These are phyloP conservation scores for Mesaphorura yosii DNA, from an alignment of 1,140 invertebrate genomes.

Conservation along the genomic window DNA sequence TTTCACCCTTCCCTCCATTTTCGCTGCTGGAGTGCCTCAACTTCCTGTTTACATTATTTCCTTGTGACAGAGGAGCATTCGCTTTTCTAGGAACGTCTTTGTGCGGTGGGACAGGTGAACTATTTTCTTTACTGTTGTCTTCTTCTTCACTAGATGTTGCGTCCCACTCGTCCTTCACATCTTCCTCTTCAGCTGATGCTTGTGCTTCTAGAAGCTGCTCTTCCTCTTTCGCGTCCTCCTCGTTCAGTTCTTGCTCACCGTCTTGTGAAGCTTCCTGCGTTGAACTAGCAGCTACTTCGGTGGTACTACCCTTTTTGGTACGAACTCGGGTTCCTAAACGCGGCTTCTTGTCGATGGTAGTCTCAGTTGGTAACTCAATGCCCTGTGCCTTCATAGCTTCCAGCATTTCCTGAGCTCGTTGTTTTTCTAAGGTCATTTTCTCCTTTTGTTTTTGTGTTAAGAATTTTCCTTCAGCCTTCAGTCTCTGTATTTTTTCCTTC, in stretches of 20 bases:
- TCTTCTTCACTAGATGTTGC: constrained; percentile 35
- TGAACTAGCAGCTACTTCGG: constrained; percentile 39
- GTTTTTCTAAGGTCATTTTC: no score
- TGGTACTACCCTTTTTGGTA: constrained; percentile 45
- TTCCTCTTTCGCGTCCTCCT: constrained; percentile 43
- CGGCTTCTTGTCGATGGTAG: constrained; percentile 54
- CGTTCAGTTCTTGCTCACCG: background rate
- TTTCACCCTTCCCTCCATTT: background rate
- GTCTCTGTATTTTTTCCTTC: constrained; percentile 80
- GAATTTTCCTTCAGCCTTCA: constrained; percentile 90
- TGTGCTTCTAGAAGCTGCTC: constrained; percentile 45
- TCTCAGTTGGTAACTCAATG: constrained; percentile 50
- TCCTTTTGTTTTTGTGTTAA: constrained; percentile 85
- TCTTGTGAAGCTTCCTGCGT: constrained; percentile 37
- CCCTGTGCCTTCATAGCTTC: constrained; percentile 78
- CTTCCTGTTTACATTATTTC: constrained; percentile 16
- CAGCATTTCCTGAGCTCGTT: constrained; percentile 72
- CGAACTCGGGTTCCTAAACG: constrained; percentile 60
- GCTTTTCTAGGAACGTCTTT: no score
- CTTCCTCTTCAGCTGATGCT: constrained; percentile 37
- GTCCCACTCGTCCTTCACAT: constrained; percentile 36
- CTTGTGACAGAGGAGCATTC: background rate
- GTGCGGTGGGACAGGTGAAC: background rate
- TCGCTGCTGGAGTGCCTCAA: constrained; percentile 3
- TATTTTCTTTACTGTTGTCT: constrained; percentile 33